These are phyloP conservation scores for Odontamblyopus rebecca DNA, from an alignment of 2,797 vertebrate genomes.

Conservation along the genomic window DNA sequence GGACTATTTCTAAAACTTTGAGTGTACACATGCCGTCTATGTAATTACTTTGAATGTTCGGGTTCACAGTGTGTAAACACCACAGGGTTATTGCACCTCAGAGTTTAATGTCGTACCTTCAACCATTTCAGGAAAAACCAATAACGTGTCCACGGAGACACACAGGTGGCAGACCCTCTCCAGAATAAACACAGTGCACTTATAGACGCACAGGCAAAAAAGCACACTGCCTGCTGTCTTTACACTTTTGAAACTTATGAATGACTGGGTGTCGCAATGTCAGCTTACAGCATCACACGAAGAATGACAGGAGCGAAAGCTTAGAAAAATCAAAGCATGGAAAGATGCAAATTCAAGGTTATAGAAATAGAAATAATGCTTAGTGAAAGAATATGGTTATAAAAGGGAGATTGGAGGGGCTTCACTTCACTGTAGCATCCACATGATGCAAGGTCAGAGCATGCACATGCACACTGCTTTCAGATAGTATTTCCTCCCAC, in stretches of 20 bases:
- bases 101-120: no score
- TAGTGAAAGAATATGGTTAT: constrained; percentile 16
- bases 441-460: not conserved
- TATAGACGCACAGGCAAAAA: not conserved
- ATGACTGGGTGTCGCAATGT: constrained; percentile 50
- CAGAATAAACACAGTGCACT: no score
- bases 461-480: not conserved
- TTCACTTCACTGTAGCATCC: constrained; percentile 44
- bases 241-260: constrained; percentile 19
- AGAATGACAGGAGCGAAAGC: constrained; percentile 25
- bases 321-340: not conserved
- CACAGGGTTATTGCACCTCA: no score
- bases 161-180: no score
- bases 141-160: no score
- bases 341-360: constrained; percentile 27
- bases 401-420: constrained; percentile 27
- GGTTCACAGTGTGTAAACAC: no score
- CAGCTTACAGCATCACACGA: constrained; percentile 54
- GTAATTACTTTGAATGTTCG: no score
- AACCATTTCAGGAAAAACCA: no score
- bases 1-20: no score
- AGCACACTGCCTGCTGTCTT: constrained; percentile 10
- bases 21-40: no score
- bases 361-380: constrained; percentile 24
- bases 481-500: constrained; percentile 6